Evolutionary conservation across 2,113 vertebrate genomes (phyloP), one percentile per base, ranked within the genome.

Genomic region (Petroica traversi): DNA sequence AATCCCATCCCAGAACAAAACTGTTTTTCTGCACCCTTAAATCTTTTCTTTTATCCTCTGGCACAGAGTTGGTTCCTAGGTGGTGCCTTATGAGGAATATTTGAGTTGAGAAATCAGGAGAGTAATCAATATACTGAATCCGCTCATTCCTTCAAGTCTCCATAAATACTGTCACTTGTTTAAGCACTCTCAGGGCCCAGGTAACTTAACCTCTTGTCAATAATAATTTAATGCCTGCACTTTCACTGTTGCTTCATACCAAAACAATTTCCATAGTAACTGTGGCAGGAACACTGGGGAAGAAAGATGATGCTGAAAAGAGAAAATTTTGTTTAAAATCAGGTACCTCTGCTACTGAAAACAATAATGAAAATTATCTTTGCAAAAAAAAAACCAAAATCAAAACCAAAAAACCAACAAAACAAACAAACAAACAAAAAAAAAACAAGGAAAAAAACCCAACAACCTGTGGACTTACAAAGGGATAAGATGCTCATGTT

Each of bases 281-380:
- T 43, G 9, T 14, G 9, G 29, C 19, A 63, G 1, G 2, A 68
- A 49, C 0, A 1, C 49, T 41, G 34, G 14, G 41, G 14, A 54
- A 81, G 36, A 38, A 46, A 75, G 22, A 36, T 43, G 25, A 8
- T 38, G 61, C 9, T 55, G 36, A 41, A 48, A 72, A 73, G 23
- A 69, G 6, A 5, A 67, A 38, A 4, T 33, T 92, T 77, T 67
- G 23, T 52, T 78, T 88, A 9, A 93, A 51, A 5, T n/a, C 17
- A 26, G 12, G 8, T 23, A 12, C 16, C 25, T 54, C 57, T 81
- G 33, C 26, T 22, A 43, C 12, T 49, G 55, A 88, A 90, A 62
- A 67, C 43, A 67, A 46, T 36, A 0, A 36, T 25, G 22, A 57
- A 63, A 68, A 68, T 66, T 8, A 10, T 61, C 28, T 73, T 59